Evolutionary conservation across 2,888 invertebrate species (phyloP), one percentile per base, ranked within the genome.

Genomic region (Reticulitermes lucifugus): DNA sequence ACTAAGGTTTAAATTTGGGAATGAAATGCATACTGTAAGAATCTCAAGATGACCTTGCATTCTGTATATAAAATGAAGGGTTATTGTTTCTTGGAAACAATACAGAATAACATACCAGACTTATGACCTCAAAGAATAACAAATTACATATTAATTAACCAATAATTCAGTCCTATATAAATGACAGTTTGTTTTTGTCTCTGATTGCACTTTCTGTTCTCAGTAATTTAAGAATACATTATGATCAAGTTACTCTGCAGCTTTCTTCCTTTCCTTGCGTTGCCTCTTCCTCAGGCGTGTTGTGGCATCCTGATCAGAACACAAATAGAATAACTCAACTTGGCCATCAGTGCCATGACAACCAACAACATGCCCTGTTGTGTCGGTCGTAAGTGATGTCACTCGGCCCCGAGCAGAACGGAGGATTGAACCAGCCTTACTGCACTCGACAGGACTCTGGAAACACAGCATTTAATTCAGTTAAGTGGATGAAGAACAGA

Each of bases 311-410:
- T 95, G 95, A 35, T 96, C 94, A 0, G 94, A 91, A 88, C 96
- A 94, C 88, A 99, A 95, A 73, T 94, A 92, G 90, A 97, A 99
- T 84, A 97, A 91, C 91, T 99, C 99, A 25, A 99, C 91, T 43
- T 93, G 91, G 84, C 94, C 94, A 89, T 98, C 97, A 21, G 94
- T 95, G 3, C 98, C 98, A 89, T 97, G 96, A 90, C 97, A 97
- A 1, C 94, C 95, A 5, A 99, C 89, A 35, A 97, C 91, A 86
- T 93, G 93, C 87, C 95, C 95, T 35, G 95, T 94, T 0, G 92
- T 90, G 91, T 98, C 98, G 1, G 94, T 92, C 25, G 92, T 92
- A 89, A 98, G 92, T 41, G 95, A 94, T 0, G 96, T 94, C 1
- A 98, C 95, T 88, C 98, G 93, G 6, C 97, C 98, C 88, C 93